These are phyloP conservation scores for Maniola hyperantus DNA, from an alignment of 2,888 invertebrate genomes.

Conservation along the genomic window DNA sequence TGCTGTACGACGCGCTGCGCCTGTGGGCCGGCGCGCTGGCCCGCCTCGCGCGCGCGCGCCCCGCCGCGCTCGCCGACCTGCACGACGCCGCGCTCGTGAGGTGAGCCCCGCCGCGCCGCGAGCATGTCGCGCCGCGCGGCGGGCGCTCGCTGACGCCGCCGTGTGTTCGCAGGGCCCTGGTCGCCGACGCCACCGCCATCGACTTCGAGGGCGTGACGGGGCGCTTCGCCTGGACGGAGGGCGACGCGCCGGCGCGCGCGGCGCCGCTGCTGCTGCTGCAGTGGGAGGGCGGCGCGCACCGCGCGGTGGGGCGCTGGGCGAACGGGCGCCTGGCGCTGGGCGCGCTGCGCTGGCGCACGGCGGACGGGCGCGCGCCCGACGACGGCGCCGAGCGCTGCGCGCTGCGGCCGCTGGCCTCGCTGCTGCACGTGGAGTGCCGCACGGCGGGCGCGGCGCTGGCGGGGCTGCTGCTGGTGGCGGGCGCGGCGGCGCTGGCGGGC, in stretches of 20 bases:
- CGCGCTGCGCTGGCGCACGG: conserved; percentile 85
- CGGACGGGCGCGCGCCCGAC: conserved; percentile 85
- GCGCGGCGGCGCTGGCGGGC: conserved; percentile 52
- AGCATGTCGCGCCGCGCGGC: conserved; percentile 79
- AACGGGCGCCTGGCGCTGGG: conserved; percentile 90
- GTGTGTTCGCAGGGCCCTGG: conserved; percentile 80
- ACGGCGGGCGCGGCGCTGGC: conserved; percentile 83
- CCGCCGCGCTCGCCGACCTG: conserved; percentile 58
- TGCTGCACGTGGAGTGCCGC: conserved; percentile 88
- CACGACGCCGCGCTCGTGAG: conserved; percentile 53
- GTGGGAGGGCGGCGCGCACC: conserved; percentile 81
- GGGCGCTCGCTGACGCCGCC: too few relatives aligned
- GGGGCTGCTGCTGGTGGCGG: conserved; percentile 50
- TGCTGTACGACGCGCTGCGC: conserved; percentile 65
- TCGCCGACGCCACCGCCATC: conserved; percentile 84
- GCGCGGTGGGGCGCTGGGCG: conserved; percentile 86
- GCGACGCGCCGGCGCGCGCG: conserved; percentile 42
- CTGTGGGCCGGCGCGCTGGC: conserved; percentile 61
- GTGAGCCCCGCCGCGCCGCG: conserved; percentile 45
- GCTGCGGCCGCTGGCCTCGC: conserved; percentile 85
- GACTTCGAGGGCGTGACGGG: conserved; percentile 63
- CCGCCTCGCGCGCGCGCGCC: conserved; percentile 47
- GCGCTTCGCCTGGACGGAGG: conserved; percentile 53
- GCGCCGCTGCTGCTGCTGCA: conserved; percentile 76
- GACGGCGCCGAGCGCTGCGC: conserved; percentile 86